phyloP scores from a whole-genome alignment of 53 echinoderm and acorn worm genomes.

The Holothuria leucospilota region DNA sequence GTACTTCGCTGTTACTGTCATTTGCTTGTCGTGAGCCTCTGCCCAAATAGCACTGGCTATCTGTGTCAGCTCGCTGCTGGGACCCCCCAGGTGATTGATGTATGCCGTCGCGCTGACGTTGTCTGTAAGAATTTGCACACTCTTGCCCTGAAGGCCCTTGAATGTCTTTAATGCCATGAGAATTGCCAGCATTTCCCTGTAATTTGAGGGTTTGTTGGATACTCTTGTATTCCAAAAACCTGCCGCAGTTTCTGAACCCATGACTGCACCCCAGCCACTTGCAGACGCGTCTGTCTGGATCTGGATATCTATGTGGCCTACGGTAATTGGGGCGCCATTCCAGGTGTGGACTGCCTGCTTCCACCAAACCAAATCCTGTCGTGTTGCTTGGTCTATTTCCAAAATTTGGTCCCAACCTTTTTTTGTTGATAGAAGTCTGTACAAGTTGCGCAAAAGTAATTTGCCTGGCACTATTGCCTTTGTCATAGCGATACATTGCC shows the following conservation, averaged over 20 bases:
- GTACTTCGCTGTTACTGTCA: not conserved
- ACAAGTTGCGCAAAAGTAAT: slow-evolving; percentile 27
- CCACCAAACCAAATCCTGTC: slow-evolving; percentile 5
- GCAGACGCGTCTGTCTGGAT: too few species aligned
- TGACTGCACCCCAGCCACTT: not conserved
- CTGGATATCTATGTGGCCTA: too few species aligned
- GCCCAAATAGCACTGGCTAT: slow-evolving; percentile 46
- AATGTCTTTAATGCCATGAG: too few species aligned
- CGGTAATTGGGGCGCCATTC: too few species aligned
- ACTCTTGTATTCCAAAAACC: slow-evolving; percentile 51
- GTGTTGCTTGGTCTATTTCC: not conserved
- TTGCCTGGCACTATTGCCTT: slow-evolving; percentile 48
- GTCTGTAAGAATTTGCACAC: slow-evolving; percentile 44
- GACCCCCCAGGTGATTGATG: slow-evolving; percentile 40
- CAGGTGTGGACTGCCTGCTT: too few species aligned
- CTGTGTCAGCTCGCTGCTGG: slow-evolving; percentile 24
- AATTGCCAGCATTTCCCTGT: too few species aligned
- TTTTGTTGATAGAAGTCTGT: not conserved
- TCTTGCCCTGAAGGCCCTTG: too few species aligned
- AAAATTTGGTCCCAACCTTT: slow-evolving; percentile 14
- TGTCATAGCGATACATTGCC: slow-evolving; percentile 33
- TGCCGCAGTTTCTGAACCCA: not conserved
- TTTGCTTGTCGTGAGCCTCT: slow-evolving; percentile 15
- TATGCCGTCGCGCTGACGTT: slow-evolving; percentile 44
- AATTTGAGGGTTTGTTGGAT: too few species aligned